phyloP scores from a whole-genome alignment of 1,140 invertebrate genomes.

The Aphis gossypii region DNA sequence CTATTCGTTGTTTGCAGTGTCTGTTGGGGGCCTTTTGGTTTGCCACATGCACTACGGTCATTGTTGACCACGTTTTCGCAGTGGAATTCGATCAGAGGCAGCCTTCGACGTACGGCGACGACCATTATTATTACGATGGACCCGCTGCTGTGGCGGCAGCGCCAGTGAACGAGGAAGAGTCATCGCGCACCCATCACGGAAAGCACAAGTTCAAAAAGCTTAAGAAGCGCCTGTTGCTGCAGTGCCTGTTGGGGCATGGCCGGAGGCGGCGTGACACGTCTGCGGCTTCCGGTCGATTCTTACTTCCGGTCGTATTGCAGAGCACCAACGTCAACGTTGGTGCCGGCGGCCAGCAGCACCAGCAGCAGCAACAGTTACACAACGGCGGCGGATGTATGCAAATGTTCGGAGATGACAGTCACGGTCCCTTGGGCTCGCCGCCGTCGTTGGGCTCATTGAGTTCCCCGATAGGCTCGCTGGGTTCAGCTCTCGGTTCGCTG shows the following conservation, averaged over 20 bases:
- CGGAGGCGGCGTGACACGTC: slow-evolving; percentile 1
- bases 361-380: not conserved
- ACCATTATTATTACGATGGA: not conserved
- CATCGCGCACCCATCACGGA: slow-evolving; percentile 7
- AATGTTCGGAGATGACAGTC: not conserved
- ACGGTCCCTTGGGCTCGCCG: not conserved
- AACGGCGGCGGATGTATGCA: slow-evolving; percentile 26
- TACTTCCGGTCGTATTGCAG: slow-evolving; percentile 32
- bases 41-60: not conserved
- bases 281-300: slow-evolving; percentile 7
- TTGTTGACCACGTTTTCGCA: not conserved
- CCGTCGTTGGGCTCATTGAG: not conserved
- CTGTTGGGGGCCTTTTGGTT: not conserved
- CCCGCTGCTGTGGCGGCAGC: too few relatives aligned
- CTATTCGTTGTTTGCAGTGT: not conserved
- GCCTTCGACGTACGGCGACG: not conserved
- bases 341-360: not conserved
- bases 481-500: not conserved
- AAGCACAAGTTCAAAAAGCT: slow-evolving; percentile 41
- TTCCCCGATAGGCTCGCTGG: not conserved
- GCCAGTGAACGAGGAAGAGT: not conserved
- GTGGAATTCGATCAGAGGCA: not conserved
- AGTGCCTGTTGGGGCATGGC: not conserved
- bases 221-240: slow-evolving; percentile 20
- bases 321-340: slow-evolving; percentile 48